Evolutionary conservation across 2,888 invertebrate species (phyloP).

Genomic region (Chydorus sphaericus): DNA sequence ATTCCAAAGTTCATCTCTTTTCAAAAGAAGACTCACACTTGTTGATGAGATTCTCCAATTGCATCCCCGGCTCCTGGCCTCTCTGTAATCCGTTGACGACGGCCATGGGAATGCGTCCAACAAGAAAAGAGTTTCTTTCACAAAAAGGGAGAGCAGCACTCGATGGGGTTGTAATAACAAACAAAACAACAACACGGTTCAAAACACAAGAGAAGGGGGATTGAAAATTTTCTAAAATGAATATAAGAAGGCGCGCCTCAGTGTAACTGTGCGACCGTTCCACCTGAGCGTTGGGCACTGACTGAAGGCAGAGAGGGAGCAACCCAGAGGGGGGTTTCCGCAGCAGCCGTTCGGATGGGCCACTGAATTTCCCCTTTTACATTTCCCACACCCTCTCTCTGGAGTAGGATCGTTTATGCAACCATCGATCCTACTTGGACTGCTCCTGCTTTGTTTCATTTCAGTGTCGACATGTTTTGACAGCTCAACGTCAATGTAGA

Average conservation of each 20-base stretch:
- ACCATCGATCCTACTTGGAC: too few relatives aligned
- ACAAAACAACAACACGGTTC: neutral
- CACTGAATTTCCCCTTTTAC: too few relatives aligned
- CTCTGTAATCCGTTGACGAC: constrained; percentile 7
- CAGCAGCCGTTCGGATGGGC: too few relatives aligned
- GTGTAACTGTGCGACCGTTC: neutral
- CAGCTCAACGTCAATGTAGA: too few relatives aligned
- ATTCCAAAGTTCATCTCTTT: too few relatives aligned
- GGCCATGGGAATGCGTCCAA: neutral
- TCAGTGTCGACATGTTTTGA: too few relatives aligned
- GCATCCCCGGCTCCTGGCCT: neutral
- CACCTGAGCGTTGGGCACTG: constrained; percentile 7
- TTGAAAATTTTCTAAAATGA: neutral
- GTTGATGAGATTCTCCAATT: constrained; percentile 5
- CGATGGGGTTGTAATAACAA: neutral
- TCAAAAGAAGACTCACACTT: neutral
- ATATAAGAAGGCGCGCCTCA: neutral
- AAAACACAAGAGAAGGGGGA: neutral
- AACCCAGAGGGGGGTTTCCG: too few relatives aligned
- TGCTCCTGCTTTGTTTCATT: too few relatives aligned
- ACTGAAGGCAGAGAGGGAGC: constrained; percentile 2
- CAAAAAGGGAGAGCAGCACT: neutral
- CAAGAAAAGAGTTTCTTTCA: neutral
- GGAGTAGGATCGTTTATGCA: too few relatives aligned
- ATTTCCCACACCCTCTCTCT: too few relatives aligned